Evolutionary conservation across 2,113 vertebrate species (phyloP), one percentile per base, ranked within the genome.

Genomic region (Aramus guarauna): DNA sequence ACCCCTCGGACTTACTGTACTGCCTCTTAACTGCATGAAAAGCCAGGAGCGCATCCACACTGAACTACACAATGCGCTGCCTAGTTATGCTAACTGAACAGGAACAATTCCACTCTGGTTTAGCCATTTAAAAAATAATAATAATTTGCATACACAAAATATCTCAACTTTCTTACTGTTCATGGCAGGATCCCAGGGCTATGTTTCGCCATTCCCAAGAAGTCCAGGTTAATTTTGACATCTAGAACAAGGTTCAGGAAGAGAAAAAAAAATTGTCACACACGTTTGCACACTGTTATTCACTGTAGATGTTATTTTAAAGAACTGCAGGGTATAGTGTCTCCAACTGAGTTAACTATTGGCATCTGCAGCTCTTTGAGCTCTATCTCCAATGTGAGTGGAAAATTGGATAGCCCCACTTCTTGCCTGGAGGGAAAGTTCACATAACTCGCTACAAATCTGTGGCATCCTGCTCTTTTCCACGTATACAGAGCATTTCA

Each of bases 141-240:
- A 63, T 69, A 32, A 81, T 77, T 92, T 85, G 73, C 45, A 85
- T 63, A 91, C 67, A 93, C 14, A 43, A 90, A 90, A 45, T 79
- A 93, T 82, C 85, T 96, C 91, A 93, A 8, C 75, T 93, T 85
- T 86, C 95, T 96, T 96, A 96, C 96, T 94, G 91, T 92, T 95
- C 95, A 96, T 55, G 67, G 85, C 88, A 93, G 94, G 87, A 74
- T 94, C 52, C 91, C 92, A 96, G 89, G 96, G 84, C 75, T 94
- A 95, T 50, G 75, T 93, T 95, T 96, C 90, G 34, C 91, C 96
- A 95, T 90, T 97, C 96, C 95, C 95, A 97, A 97, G 94, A 14
- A 92, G 93, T 97, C 87, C 92, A 92, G 85, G 96, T 93, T 92
- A 93, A 94, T 88, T 95, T 63, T 96, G 94, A 97, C 90, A 96